These are phyloP conservation scores for Kradibia gibbosae DNA, from an alignment of 1,140 invertebrate species.

Conservation along the genomic window DNA sequence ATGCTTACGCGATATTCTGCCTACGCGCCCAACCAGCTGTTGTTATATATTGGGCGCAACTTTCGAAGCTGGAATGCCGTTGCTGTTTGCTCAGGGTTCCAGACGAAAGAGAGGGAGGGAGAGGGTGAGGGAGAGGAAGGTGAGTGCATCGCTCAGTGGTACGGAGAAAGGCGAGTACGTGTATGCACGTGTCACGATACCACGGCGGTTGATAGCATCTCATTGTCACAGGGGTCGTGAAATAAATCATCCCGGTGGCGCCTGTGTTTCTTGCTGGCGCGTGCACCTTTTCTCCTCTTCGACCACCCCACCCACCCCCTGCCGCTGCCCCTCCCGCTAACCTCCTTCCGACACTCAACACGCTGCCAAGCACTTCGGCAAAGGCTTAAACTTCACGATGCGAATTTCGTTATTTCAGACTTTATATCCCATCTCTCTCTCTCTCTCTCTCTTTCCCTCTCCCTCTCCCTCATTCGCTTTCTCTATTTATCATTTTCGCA, in stretches of 20 bases:
- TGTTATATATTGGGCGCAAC: slow-evolving; percentile 59
- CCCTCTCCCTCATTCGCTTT: slow-evolving; percentile 9
- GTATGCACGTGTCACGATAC: slow-evolving; percentile 30
- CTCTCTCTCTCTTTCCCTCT: slow-evolving; percentile 2
- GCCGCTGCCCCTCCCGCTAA: neutral
- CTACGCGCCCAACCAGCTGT: slow-evolving; percentile 51
- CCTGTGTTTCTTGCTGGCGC: slow-evolving; percentile 22
- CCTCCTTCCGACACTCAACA: slow-evolving; percentile 19
- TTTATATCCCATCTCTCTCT: neutral
- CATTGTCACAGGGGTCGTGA: slow-evolving; percentile 62
- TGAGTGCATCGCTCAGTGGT: neutral
- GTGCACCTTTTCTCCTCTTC: slow-evolving; percentile 7
- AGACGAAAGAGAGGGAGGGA: too few relatives aligned
- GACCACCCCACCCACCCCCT: neutral
- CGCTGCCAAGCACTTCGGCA: slow-evolving; percentile 27
- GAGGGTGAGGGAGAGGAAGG: too few relatives aligned
- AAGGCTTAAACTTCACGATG: slow-evolving; percentile 34
- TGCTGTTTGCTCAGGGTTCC: slow-evolving; percentile 43
- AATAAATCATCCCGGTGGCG: slow-evolving; percentile 60
- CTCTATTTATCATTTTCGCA: slow-evolving; percentile 5
- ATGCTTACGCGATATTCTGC: neutral
- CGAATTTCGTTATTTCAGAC: neutral
- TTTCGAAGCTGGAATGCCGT: slow-evolving; percentile 49
- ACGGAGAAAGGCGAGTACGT: neutral
- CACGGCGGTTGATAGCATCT: slow-evolving; percentile 65